Evolutionary conservation across 2,797 vertebrate species (phyloP).

Genomic region (Acanthurus leucopareius): DNA sequence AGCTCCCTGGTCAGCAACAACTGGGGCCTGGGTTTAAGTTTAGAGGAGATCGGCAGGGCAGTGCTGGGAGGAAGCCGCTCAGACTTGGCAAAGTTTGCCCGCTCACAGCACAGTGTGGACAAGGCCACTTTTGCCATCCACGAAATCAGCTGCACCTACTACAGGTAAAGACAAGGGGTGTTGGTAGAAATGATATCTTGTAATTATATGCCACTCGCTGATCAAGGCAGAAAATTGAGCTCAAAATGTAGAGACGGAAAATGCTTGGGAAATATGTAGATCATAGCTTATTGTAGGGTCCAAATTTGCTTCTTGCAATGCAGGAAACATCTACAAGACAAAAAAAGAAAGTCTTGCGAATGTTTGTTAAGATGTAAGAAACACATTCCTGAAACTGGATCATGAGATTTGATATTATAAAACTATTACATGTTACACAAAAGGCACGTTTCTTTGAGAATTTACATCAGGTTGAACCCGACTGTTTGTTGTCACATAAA

Average conservation of each 20-base stretch:
- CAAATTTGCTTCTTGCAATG: too few relatives aligned
- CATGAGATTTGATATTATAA: too few relatives aligned
- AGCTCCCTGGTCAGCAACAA: constrained; percentile 84
- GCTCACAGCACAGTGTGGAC: constrained; percentile 83
- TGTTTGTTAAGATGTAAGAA: too few relatives aligned
- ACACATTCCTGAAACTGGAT: too few relatives aligned
- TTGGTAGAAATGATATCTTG: neutral
- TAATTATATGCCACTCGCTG: too few relatives aligned
- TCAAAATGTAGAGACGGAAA: too few relatives aligned
- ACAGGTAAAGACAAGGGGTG: constrained; percentile 76
- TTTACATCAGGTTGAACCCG: neutral
- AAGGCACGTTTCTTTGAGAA: neutral
- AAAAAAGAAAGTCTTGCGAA: too few relatives aligned
- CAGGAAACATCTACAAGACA: too few relatives aligned
- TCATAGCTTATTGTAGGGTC: too few relatives aligned
- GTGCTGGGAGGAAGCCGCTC: constrained; percentile 85
- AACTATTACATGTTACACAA: neutral
- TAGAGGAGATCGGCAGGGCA: constrained; percentile 75
- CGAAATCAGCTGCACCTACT: constrained; percentile 86
- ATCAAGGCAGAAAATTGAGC: too few relatives aligned
- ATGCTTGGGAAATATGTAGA: too few relatives aligned
- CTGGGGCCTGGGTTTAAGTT: constrained; percentile 82
- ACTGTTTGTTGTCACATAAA: neutral
- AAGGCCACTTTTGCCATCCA: constrained; percentile 86
- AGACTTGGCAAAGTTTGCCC: constrained; percentile 85